Evolutionary conservation across 2,888 invertebrate genomes (phyloP).

Genomic region (Galerucella pusilla): DNA sequence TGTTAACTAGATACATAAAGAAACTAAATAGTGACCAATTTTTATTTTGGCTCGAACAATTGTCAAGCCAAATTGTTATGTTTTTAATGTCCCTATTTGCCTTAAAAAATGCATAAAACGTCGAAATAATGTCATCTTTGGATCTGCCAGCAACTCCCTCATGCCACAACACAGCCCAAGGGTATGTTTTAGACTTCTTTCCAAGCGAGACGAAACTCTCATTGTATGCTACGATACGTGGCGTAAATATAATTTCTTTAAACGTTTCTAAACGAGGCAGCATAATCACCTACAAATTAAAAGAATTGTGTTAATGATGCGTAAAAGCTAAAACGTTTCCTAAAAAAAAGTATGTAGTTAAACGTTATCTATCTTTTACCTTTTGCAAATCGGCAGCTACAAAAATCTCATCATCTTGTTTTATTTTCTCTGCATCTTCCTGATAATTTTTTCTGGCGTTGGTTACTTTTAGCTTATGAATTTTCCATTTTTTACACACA

Average conservation of each 20-base stretch:
- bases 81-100: constrained; percentile 29
- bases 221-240: constrained; percentile 36
- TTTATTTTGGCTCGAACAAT: constrained; percentile 37
- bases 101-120: constrained; percentile 33
- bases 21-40: constrained; percentile 39
- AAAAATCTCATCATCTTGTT: constrained; percentile 19
- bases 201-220: constrained; percentile 32
- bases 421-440: constrained; percentile 31
- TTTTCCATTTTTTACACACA: constrained; percentile 35
- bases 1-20: constrained; percentile 32
- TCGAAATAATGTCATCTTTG: constrained; percentile 49
- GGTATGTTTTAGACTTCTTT: constrained; percentile 30
- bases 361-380: constrained; percentile 19
- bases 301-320: no score
- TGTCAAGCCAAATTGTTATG: constrained; percentile 37
- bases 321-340: no score
- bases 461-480: constrained; percentile 5
- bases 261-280: constrained; percentile 38
- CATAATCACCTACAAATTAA: constrained; percentile 31
- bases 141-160: constrained; percentile 46
- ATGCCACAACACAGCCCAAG: constrained; percentile 50
- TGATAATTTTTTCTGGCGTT: constrained; percentile 34
- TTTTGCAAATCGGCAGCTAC: constrained; percentile 40
- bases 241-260: constrained; percentile 44
- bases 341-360: constrained; percentile 1